Conservation (phyloP, 2,888 invertebrate species). For the Entomobrya multifasciata region DNA sequence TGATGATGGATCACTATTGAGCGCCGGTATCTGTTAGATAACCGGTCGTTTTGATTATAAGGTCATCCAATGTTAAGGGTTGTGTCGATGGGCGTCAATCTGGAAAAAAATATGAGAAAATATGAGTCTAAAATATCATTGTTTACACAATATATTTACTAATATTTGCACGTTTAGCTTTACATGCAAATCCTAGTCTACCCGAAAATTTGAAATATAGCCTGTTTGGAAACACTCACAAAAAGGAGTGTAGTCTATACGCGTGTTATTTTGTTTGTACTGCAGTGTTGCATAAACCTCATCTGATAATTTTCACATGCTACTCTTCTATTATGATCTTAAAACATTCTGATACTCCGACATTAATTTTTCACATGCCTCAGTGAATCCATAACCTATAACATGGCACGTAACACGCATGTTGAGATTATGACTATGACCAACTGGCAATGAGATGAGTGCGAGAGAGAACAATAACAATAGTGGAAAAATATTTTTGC, state of each 20-base stretch:
- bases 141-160: neutral
- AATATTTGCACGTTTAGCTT: neutral
- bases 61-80: conserved; percentile 32
- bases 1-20: neutral
- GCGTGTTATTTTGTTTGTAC: neutral
- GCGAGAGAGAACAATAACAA: neutral
- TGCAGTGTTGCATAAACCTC: conserved; percentile 43
- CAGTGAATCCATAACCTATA: neutral
- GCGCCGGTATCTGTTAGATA: conserved; percentile 11
- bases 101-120: no score
- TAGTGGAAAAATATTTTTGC: conserved; percentile 36
- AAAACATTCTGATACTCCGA: neutral
- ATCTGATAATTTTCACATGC: conserved; percentile 48
- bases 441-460: conserved; percentile 1
- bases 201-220: no score
- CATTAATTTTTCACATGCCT: neutral
- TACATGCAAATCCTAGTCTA: no score
- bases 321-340: neutral
- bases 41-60: conserved; percentile 2
- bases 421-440: conserved; percentile 1
- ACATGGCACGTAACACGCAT: neutral
- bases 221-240: no score
- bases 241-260: neutral
- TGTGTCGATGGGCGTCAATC: neutral
- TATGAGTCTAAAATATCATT: neutral